Conservation (phyloP, 2,888 invertebrate genomes). For the Empis stercorea region DNA sequence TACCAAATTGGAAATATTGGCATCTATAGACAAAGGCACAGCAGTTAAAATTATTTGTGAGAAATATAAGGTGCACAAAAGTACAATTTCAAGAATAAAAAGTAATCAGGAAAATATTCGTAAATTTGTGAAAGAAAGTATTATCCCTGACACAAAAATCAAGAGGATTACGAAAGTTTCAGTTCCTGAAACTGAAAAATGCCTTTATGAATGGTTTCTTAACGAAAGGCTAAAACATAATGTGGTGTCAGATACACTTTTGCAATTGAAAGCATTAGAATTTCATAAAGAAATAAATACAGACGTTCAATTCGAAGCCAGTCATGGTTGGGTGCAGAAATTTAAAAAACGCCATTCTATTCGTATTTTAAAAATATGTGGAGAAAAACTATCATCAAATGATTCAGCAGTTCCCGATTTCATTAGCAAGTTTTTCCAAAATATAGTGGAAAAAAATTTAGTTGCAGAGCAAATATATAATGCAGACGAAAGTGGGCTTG, state of each 20-base stretch:
- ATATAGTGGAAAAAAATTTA: not conserved
- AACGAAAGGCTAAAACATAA: not conserved
- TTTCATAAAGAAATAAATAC: not conserved
- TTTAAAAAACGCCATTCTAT: not conserved
- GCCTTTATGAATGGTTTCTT: not conserved
- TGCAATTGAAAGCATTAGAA: not conserved
- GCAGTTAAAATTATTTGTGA: no score
- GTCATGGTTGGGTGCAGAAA: not conserved
- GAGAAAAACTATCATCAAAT: not conserved
- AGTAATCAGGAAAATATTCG: no score
- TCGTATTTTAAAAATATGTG: not conserved
- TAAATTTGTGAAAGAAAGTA: no score
- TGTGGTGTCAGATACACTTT: not conserved
- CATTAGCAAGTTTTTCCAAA: not conserved
- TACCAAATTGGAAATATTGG: no score
- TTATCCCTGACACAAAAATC: not conserved
- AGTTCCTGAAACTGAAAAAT: not conserved
- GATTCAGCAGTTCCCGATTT: not conserved
- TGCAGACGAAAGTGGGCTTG: not conserved
- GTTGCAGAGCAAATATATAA: not conserved
- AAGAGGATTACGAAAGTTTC: not conserved
- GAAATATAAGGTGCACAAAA: no score
- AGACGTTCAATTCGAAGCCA: not conserved
- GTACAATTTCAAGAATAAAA: no score
- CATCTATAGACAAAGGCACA: no score